Evolutionary conservation across 2,797 vertebrate genomes (phyloP), one percentile per base, ranked within the genome.

Genomic region (Brachyalestes nurse): DNA sequence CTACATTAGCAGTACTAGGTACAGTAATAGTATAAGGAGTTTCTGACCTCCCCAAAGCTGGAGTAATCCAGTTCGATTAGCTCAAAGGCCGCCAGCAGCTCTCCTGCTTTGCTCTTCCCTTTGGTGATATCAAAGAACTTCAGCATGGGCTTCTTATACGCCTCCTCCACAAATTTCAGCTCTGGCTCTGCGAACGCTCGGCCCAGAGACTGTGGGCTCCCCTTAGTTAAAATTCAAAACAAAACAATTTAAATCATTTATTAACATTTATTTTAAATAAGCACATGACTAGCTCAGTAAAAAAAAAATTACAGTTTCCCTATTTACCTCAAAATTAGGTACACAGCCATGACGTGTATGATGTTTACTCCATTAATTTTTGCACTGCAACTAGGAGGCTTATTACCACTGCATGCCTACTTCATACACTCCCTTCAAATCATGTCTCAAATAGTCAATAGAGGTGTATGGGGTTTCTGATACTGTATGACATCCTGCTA

Each of bases 11-110:
- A 61, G 14, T 60, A 51, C 16, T 55, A 65, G 17, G 40, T 34
- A 38, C 0, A 38, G 6, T 28, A 28, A 28, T 28, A 45, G 42
- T 6, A 45, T 45, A 3, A 40, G 16, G 28, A 83, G 53, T 14
- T 16, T 67, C 61, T 58, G n/a, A 82, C 80, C 80, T 60, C 80
- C 7, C 80, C 80, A 19, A 28, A 94, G 5, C 92, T 90, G 2
- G 94, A 94, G 86, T 97, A 97, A 88, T 98, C 94, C 42, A 99
- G 87, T 85, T 99, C 97, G 0, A 98, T 97, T 81, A 99, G 93
- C 83, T 99, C 97, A 64, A 99, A 97, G 8, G 95, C 88, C 0
- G 96, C 96, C 83, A 99, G 87, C 81, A 99, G 94, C 88, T 98
- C 96, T 19, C 97, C 96, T 0, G 92, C 96, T 0, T 93, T 82